A percentile compares a stretch with the other conserved stretches of the same genome.
Evolutionary conservation across 2,797 vertebrate species (phyloP).

Genomic region (Neosalanx taihuensis): DNA sequence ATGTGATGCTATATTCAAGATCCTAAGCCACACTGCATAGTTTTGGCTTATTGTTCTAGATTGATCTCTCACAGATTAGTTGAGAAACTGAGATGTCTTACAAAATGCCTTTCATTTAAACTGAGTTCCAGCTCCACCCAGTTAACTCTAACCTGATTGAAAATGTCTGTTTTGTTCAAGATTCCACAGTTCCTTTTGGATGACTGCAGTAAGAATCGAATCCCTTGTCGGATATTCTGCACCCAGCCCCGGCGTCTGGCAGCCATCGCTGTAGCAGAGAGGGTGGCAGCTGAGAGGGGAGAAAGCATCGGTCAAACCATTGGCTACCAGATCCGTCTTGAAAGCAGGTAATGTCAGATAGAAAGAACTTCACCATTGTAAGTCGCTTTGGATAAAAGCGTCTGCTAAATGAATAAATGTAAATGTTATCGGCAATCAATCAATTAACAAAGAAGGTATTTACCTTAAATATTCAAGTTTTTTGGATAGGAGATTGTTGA

Average conservation of each 20-base stretch:
- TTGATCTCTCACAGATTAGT: neutral
- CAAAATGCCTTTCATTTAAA: too few relatives aligned
- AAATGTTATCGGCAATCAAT: too few relatives aligned
- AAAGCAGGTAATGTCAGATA: conserved; percentile 82
- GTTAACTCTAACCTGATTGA: too few relatives aligned
- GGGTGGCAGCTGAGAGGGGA: conserved; percentile 90
- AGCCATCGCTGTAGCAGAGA: conserved; percentile 89
- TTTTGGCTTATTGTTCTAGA: too few relatives aligned
- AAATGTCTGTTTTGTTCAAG: conserved; percentile 58
- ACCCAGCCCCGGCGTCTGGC: conserved; percentile 91
- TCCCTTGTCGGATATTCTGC: conserved; percentile 90
- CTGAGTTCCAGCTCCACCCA: too few relatives aligned
- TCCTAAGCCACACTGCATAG: neutral
- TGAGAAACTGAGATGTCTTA: neutral
- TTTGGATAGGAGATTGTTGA: too few relatives aligned
- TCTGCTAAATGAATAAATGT: too few relatives aligned
- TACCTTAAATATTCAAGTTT: too few relatives aligned
- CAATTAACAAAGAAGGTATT: too few relatives aligned
- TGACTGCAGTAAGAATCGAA: conserved; percentile 77
- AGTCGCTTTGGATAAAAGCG: too few relatives aligned
- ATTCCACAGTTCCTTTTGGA: conserved; percentile 96
- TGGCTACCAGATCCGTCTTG: conserved; percentile 93
- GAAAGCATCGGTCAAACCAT: conserved; percentile 89
- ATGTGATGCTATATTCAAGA: neutral
- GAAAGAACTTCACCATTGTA: neutral